Base-by-base conservation (phyloP, 2,797 vertebrate species). In the Pseudotriccus pelzelni region DNA sequence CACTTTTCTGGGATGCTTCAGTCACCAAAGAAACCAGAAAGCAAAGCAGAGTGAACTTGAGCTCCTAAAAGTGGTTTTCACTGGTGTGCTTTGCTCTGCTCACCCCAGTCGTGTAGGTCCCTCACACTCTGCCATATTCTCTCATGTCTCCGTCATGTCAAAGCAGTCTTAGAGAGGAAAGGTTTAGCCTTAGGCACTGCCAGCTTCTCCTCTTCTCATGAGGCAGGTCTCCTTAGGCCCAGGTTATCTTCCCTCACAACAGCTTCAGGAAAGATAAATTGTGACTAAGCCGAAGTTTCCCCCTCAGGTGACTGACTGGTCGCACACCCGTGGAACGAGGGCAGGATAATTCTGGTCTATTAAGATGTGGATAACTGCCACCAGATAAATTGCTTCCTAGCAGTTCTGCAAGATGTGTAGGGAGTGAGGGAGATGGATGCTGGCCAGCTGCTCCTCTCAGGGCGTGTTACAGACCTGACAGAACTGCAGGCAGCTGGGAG, bases 301-400 rank as follows among this genome's bases (percentile, higher is more conserved):
- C 72, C 55, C 18, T 94, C 66, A 75, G 87, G 58, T 95, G 66
- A 67, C 23, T 95, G 66, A 67, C 23, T 17, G 23, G 62, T 60
- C 64, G 52, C 76, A 74, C n/a, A 4, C 44, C 22, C 0, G 1
- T 41, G 27, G 50, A 81, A 72, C 11, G 75, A 41, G 59, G 56
- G 5, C 12, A 18, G 80, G 62, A 58, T 90, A 52, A 84, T 90
- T 69, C 50, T 55, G 39, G 6, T 50, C 69, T 44, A 2, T 90
- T 84, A 93, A 86, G 85, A 66, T 46, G 77, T 73, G 79, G 83
- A 41, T 69, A 69, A 44, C 77, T 95, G 85, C 85, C 70, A 78
- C 63, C 50, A 78, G 72, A 89, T 78, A 75, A 85, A 75, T 68
- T 7, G 43, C 63, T 91, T 87, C n/a, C 56, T 78, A 55, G 53